Evolutionary conservation across 2,888 invertebrate genomes (phyloP).

Genomic region (Melipona beecheii): DNA sequence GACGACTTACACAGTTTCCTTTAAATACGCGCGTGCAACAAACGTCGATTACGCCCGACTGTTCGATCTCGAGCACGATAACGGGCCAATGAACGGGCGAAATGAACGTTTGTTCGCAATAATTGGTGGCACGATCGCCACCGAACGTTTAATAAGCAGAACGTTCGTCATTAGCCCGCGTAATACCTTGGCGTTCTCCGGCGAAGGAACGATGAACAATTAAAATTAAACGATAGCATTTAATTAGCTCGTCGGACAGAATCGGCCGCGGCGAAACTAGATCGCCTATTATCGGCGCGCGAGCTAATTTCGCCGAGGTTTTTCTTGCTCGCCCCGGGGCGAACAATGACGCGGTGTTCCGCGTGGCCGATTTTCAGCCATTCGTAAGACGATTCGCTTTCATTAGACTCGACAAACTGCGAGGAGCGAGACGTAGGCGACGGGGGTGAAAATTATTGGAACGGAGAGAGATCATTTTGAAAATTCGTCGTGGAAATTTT

Average conservation of each 20-base stretch:
- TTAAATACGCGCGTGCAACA: not conserved
- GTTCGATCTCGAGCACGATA: conserved; percentile 28
- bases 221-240: conserved; percentile 39
- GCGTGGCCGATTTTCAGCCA: not conserved
- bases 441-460: conserved; percentile 28
- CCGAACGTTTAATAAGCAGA: conserved; percentile 55
- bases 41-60: conserved; percentile 8
- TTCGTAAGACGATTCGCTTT: conserved; percentile 9
- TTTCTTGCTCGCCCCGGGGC: not conserved
- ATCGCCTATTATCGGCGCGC: conserved; percentile 27
- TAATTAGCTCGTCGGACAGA: conserved; percentile 49
- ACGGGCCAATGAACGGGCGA: conserved; percentile 43
- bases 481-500: not conserved
- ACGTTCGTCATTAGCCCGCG: conserved; percentile 36
- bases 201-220: conserved; percentile 46
- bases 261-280: conserved; percentile 26
- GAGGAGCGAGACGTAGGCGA: conserved; percentile 16
- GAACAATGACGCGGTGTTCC: not conserved
- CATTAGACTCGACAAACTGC: not conserved
- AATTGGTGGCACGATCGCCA: conserved; percentile 41
- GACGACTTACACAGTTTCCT: not conserved
- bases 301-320: conserved; percentile 7
- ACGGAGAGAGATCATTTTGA: conserved; percentile 22
- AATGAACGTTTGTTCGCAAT: conserved; percentile 4
- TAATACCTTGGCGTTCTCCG: too few species aligned